Base-by-base conservation (phyloP, 2,888 invertebrate genomes). In the Acronicta leporina region DNA sequence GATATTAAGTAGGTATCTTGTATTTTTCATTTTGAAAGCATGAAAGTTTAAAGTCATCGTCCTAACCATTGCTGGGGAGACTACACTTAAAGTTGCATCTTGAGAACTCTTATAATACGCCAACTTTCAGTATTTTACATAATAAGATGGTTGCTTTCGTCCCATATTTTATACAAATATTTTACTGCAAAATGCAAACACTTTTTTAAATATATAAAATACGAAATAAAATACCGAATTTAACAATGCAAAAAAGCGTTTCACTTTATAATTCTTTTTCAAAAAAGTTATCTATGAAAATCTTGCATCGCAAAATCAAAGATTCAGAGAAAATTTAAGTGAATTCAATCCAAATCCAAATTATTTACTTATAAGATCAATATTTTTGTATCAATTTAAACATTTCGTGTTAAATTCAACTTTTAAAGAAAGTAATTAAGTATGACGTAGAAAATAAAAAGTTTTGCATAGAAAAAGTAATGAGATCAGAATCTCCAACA, bases 21-120 rank as follows among this genome's bases (percentile, higher is more conserved):
- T 78, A 77, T 55, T 57, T 60, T 62, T 33, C 10, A 10, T 33
- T 33, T 10, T 10, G 0, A 33, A 11, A 47, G 61, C 67, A 59
- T 66, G 67, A 81, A 61, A 82, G 11, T 74, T 81, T 69, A 67
- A 71, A 73, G 53, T 57, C 66, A 69, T 73, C 77, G 72, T 76
- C 53, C 64, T 63, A 63, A 53, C 65, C 57, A 58, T 40, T 27
- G 43, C 16, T 54, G 54, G 49, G 42, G 13, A 13, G 49, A 41
- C 79, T 53, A 51, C 30, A 50, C 25, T 30, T 47, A 30, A 20
- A 7, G 30, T 6, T 15, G 7, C 9, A 16, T 38, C 6, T 30
- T 0, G 8, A 30, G 41, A 11, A 50, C 4, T 38, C 16, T 40
- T 62, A 16, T 27, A 13, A 16, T 5, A 45, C 14, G 27, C 16